Percentiles rank a stretch among this genome's conserved stretches.
Conservation (phyloP, 2,113 vertebrate genomes). For the Macrotis lagotis region DNA sequence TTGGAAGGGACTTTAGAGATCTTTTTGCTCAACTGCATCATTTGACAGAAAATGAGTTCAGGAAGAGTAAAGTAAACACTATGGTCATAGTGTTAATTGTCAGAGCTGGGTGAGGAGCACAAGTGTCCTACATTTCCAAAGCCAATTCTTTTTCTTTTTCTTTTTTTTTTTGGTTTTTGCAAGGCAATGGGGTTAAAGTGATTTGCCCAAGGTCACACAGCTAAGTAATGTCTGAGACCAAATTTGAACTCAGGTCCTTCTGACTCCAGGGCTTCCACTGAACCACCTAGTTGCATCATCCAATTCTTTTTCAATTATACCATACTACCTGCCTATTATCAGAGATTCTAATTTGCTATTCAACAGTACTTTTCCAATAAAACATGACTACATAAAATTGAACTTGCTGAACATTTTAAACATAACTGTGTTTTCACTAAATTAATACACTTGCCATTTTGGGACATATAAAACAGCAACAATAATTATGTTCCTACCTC, state of each 20-base stretch:
- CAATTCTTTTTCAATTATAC: neutral
- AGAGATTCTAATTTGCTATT: constrained; percentile 35
- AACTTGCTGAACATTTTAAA: constrained; percentile 25
- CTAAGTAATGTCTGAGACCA: too few relatives aligned
- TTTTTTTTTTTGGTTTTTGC: neutral
- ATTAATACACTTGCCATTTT: constrained; percentile 28
- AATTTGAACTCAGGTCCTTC: too few relatives aligned
- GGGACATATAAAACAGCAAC: constrained; percentile 61
- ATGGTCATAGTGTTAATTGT: neutral
- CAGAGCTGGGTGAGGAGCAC: neutral
- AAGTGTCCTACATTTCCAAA: neutral
- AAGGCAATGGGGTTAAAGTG: too few relatives aligned
- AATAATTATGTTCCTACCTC: constrained; percentile 81
- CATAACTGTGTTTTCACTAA: constrained; percentile 37
- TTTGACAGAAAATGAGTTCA: neutral
- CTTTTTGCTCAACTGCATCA: neutral
- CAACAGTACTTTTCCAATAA: neutral
- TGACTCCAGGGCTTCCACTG: too few relatives aligned
- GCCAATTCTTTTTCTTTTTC: neutral
- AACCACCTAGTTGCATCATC: too few relatives aligned
- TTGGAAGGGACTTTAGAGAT: neutral
- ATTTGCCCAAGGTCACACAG: too few relatives aligned
- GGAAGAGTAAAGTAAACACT: neutral
- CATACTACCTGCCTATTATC: neutral
- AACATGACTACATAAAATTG: neutral